A percentile compares a stretch with the other conserved stretches of the same genome.
phyloP scores from a whole-genome alignment of 2,888 invertebrate genomes.

The Caradrina clavipalpis region DNA sequence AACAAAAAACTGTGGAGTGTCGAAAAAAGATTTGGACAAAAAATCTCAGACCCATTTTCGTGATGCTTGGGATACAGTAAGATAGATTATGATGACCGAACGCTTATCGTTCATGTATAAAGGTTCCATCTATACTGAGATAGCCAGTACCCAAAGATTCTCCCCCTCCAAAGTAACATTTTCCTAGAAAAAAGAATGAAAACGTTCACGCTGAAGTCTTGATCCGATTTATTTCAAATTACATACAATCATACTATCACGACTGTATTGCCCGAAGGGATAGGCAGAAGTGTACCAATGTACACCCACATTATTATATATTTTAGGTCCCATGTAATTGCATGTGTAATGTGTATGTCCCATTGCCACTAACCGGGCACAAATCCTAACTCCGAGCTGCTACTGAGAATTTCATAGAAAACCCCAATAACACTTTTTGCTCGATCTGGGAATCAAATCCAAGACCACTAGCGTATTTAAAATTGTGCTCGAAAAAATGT shows the following conservation, averaged over 20 bases:
- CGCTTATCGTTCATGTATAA: constrained; percentile 25
- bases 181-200: constrained; percentile 3
- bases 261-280: no score
- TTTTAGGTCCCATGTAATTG: no score
- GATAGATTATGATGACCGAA: constrained; percentile 44
- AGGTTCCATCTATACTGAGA: neutral
- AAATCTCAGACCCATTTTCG: constrained; percentile 29
- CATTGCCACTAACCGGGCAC: no score
- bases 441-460: no score
- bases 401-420: no score
- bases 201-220: constrained; percentile 24
- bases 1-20: neutral
- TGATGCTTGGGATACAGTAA: constrained; percentile 26
- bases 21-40: constrained; percentile 1
- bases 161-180: constrained; percentile 12
- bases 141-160: constrained; percentile 5
- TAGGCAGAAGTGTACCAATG: no score
- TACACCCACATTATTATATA: no score
- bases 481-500: constrained; percentile 38
- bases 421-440: no score
- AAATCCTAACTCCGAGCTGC: no score
- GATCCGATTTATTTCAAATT: constrained; percentile 37
- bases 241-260: no score
- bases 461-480: constrained; percentile 29
- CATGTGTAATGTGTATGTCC: no score